Percentiles rank a stretch among this genome's conserved stretches.
Evolutionary conservation across 2,888 invertebrate genomes (phyloP).

Genomic region (Cheilosia impressa): DNA sequence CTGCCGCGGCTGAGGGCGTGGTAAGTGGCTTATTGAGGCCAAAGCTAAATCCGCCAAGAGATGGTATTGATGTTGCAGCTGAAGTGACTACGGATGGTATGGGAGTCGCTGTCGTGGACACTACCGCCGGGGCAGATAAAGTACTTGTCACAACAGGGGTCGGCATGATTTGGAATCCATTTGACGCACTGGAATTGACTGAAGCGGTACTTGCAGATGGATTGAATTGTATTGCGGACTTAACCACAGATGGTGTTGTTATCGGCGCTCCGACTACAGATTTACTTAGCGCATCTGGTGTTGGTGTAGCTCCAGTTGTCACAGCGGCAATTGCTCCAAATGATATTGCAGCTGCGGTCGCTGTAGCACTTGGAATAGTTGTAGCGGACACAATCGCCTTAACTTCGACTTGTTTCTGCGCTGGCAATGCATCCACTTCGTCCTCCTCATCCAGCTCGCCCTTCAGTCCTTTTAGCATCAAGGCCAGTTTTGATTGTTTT

Average conservation of each 20-base stretch:
- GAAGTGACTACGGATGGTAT: constrained; percentile 4
- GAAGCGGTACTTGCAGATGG: neutral
- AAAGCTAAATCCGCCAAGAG: constrained; percentile 46
- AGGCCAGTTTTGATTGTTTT: constrained; percentile 81
- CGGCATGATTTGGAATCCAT: constrained; percentile 17
- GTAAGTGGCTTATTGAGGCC: constrained; percentile 52
- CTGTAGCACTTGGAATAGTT: constrained; percentile 37
- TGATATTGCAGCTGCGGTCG: constrained; percentile 28
- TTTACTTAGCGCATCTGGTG: constrained; percentile 12
- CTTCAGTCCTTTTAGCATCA: constrained; percentile 82
- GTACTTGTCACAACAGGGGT: neutral
- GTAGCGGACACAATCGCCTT: constrained; percentile 15
- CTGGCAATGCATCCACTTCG: constrained; percentile 64
- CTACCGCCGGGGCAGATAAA: neutral
- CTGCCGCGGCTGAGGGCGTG: constrained; percentile 47
- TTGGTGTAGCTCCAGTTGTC: constrained; percentile 22
- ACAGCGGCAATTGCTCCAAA: constrained; percentile 41
- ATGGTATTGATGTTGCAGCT: constrained; percentile 18
- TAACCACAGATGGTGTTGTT: constrained; percentile 21
- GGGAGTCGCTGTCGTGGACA: constrained; percentile 11
- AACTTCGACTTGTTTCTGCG: neutral
- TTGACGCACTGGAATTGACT: constrained; percentile 1
- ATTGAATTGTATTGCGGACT: constrained; percentile 4
- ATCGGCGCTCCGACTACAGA: neutral
- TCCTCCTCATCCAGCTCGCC: constrained; percentile 81